A percentile compares a stretch with the other conserved stretches of the same genome.
Conservation (phyloP, 1,140 invertebrate genomes). For the Anoplophora glabripennis region DNA sequence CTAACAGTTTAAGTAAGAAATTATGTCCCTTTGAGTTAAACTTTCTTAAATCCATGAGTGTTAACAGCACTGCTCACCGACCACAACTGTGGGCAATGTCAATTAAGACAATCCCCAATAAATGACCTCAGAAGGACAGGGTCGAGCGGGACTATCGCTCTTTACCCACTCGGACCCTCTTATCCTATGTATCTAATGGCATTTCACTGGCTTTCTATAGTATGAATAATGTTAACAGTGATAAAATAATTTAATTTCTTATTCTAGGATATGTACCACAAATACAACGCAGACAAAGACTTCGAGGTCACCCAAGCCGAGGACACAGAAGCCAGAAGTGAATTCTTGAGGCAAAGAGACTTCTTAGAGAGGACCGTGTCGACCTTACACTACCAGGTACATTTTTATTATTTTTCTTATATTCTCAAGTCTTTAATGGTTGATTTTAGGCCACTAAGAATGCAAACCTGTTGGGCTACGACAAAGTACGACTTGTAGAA, state of each 20-base stretch:
- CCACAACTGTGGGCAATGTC: too few species aligned
- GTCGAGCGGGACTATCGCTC: too few species aligned
- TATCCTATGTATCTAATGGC: too few species aligned
- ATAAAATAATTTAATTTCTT: background rate
- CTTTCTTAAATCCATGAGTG: too few species aligned
- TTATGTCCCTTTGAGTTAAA: too few species aligned
- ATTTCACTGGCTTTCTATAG: too few species aligned
- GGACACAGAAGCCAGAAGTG: constrained; percentile 71
- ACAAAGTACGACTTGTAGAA: constrained; percentile 52
- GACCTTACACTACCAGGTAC: constrained; percentile 58
- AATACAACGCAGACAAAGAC: constrained; percentile 69
- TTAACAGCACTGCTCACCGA: too few species aligned
- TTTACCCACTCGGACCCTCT: too few species aligned
- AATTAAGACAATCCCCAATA: too few species aligned
- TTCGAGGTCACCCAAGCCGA: constrained; percentile 60
- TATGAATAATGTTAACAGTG: too few species aligned
- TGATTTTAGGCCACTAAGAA: constrained; percentile 35
- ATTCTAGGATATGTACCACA: constrained; percentile 63
- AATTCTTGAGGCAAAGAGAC: constrained; percentile 75
- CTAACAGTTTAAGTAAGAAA: too few species aligned
- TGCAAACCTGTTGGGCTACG: constrained; percentile 33
- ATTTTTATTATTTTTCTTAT: background rate
- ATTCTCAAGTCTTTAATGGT: background rate
- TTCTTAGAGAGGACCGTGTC: constrained; percentile 74
- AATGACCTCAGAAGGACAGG: too few species aligned